Conservation (phyloP, 2,113 vertebrate genomes). For the Micronisus gabar region DNA sequence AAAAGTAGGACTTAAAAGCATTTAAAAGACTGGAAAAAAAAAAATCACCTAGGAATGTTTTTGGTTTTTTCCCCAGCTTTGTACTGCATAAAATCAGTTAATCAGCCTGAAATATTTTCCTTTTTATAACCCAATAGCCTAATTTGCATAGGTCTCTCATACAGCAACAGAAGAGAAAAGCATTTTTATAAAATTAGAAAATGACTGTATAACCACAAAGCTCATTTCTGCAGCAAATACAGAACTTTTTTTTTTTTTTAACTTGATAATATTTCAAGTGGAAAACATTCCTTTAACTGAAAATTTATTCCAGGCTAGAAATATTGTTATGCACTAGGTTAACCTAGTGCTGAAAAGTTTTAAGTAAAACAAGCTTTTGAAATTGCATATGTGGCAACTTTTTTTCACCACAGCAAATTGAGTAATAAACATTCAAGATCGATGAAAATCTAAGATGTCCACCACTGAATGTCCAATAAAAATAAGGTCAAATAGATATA, state of each 20-base stretch:
- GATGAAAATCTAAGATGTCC: not conserved
- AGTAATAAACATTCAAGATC: not conserved
- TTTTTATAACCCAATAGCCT: not conserved
- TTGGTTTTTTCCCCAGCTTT: not conserved
- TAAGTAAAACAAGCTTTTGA: not conserved
- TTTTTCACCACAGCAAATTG: not conserved
- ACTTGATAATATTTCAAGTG: not conserved
- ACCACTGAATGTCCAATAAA: not conserved
- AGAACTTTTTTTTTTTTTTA: not conserved
- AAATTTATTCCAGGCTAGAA: not conserved
- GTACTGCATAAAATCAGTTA: not conserved
- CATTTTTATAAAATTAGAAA: conserved; percentile 10
- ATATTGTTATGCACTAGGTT: not conserved
- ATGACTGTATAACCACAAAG: not conserved
- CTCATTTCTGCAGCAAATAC: not conserved
- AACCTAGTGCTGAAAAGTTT: not conserved
- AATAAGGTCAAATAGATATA: not conserved
- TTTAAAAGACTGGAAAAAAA: not conserved
- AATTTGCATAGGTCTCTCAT: not conserved
- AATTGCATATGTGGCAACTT: not conserved
- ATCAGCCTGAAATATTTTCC: conserved; percentile 3
- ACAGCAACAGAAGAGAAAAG: not conserved
- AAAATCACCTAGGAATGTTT: not conserved
- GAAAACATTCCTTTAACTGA: not conserved
- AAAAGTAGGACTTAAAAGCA: not conserved